Conservation (phyloP, 23 tunicate genomes). For the Pegea sp. region DNA sequence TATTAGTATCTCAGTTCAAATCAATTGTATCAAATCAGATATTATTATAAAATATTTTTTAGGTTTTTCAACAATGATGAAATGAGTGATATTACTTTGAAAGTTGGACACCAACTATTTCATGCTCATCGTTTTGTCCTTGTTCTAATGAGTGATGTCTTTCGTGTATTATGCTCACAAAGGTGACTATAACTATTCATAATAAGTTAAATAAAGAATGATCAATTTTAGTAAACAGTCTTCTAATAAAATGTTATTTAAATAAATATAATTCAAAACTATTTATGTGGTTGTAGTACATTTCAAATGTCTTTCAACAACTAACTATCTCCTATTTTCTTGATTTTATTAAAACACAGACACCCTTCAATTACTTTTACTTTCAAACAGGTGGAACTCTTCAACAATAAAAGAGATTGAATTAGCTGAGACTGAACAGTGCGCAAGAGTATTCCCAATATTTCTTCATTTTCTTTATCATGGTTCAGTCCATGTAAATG, state of each 20-base stretch:
- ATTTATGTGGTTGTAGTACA: no score
- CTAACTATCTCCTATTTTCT: no score
- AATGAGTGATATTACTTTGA: slow-evolving; percentile 56
- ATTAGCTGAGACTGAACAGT: slow-evolving; percentile 59
- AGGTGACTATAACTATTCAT: slow-evolving; percentile 3
- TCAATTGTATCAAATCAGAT: no score
- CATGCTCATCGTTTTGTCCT: slow-evolving; percentile 68
- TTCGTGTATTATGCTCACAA: slow-evolving; percentile 68
- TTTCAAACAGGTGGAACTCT: slow-evolving; percentile 49
- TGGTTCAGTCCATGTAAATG: slow-evolving; percentile 31
- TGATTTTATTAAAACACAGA: no score
- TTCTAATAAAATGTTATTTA: no score
- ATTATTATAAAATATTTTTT: no score
- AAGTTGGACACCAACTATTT: slow-evolving; percentile 32
- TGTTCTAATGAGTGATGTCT: slow-evolving; percentile 84
- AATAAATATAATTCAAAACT: no score
- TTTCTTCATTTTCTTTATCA: slow-evolving; percentile 61
- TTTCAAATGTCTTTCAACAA: no score
- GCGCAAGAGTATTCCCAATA: slow-evolving; percentile 55
- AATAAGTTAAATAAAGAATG: no score
- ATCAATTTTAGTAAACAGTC: no score
- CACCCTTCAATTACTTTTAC: no score
- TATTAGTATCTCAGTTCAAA: no score
- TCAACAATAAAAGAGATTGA: slow-evolving; percentile 27
- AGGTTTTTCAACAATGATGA: slow-evolving; percentile 63